Conservation (phyloP, 2,797 vertebrate genomes). For the Fistularia commersonii region DNA sequence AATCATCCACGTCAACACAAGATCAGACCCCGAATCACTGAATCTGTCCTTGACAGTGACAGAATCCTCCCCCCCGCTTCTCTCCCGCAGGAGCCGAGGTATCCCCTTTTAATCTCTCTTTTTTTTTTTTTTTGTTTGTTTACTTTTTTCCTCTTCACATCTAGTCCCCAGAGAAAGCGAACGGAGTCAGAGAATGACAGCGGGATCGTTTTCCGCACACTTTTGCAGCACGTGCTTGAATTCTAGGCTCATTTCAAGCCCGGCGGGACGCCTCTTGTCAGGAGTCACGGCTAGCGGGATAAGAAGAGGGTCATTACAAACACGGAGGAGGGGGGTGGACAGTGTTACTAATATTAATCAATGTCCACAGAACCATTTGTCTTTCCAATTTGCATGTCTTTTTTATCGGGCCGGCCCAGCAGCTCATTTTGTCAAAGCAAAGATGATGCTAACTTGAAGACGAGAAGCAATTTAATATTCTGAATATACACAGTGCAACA, state of each 20-base stretch:
- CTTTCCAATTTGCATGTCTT: conserved; percentile 88
- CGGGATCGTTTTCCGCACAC: conserved; percentile 86
- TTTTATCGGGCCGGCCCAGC: conserved; percentile 78
- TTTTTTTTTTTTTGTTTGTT: conserved; percentile 19
- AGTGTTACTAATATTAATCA: conserved; percentile 98
- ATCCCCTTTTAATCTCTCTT: conserved; percentile 43
- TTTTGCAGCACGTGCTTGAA: conserved; percentile 84
- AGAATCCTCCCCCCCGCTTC: conserved; percentile 80
- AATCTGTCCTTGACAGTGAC: conserved; percentile 80
- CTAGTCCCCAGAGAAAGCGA: conserved; percentile 86
- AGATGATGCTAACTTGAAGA: conserved; percentile 84
- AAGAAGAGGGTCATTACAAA: conserved; percentile 84
- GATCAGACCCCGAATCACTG: conserved; percentile 71
- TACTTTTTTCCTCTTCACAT: conserved; percentile 46
- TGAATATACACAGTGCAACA: no score
- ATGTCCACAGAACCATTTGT: conserved; percentile 88
- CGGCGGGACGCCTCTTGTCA: conserved; percentile 91
- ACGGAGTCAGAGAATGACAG: conserved; percentile 87
- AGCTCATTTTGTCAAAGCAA: conserved; percentile 75
- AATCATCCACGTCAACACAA: conserved; percentile 57
- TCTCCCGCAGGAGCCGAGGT: conserved; percentile 71
- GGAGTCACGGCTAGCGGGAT: conserved; percentile 78
- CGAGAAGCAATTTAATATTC: no score
- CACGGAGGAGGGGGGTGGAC: conserved; percentile 67
- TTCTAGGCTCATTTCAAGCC: conserved; percentile 92